Evolutionary conservation across 2,888 invertebrate species (phyloP).

Genomic region (Melolontha melolontha): DNA sequence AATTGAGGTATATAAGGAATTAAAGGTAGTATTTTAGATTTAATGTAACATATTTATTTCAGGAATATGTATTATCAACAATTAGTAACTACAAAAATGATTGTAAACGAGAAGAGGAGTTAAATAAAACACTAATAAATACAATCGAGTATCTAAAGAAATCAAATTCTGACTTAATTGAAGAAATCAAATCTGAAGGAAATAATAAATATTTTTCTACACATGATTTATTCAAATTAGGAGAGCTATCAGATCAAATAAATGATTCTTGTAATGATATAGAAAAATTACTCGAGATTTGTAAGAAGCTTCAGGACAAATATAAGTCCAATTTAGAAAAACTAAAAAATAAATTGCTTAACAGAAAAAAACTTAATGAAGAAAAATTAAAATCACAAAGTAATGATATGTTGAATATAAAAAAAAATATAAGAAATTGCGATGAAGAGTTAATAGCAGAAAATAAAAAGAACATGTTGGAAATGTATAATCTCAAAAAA

Average conservation of each 20-base stretch:
- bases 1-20: constrained; percentile 6
- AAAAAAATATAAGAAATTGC: not conserved
- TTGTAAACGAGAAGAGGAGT: constrained; percentile 11
- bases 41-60: not conserved
- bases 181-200: constrained; percentile 15
- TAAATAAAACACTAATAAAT: constrained; percentile 1
- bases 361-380: not conserved
- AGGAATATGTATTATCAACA: constrained; percentile 4
- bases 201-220: constrained; percentile 16
- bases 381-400: constrained; percentile 7
- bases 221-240: constrained; percentile 8
- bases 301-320: constrained; percentile 4
- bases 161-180: constrained; percentile 6
- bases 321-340: not conserved
- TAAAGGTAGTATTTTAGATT: not conserved
- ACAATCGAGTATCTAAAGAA: constrained; percentile 4
- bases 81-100: constrained; percentile 1
- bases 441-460: not conserved
- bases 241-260: constrained; percentile 11
- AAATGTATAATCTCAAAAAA: constrained; percentile 8
- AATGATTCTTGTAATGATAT: constrained; percentile 8
- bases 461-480: not conserved
- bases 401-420: not conserved
- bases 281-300: not conserved
- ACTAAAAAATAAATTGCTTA: not conserved